Conservation (phyloP, 2,888 invertebrate species). For the Ophion slaviceki region DNA sequence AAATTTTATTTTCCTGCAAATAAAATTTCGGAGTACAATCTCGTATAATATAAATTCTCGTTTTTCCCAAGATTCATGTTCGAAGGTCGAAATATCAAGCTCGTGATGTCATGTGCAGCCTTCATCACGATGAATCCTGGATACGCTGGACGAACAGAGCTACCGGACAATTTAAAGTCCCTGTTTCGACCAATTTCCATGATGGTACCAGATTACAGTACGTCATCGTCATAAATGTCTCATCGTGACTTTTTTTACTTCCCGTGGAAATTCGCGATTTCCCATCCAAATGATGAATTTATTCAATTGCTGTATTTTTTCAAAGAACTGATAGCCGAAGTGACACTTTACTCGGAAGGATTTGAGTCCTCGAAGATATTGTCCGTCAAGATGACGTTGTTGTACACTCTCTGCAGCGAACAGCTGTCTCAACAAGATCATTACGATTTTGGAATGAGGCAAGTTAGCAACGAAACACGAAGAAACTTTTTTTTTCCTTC, state of each 20-base stretch:
- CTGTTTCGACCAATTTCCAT: constrained; percentile 94
- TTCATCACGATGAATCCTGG: constrained; percentile 98
- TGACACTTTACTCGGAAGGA: constrained; percentile 96
- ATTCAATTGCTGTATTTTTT: constrained; percentile 8
- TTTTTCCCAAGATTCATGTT: constrained; percentile 90
- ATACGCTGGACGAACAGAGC: constrained; percentile 94
- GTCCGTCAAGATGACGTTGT: constrained; percentile 96
- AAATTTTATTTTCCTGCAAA: too few species aligned
- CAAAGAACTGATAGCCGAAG: constrained; percentile 93
- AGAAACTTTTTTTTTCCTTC: not conserved
- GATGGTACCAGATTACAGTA: constrained; percentile 97
- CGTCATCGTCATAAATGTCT: constrained; percentile 51
- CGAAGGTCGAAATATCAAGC: constrained; percentile 94
- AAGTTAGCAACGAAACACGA: not conserved
- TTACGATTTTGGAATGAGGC: constrained; percentile 95
- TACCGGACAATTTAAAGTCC: constrained; percentile 95
- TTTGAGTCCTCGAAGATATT: constrained; percentile 94
- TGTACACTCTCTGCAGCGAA: constrained; percentile 96
- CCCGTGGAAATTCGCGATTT: too few species aligned
- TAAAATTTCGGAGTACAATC: too few species aligned
- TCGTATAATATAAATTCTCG: not conserved
- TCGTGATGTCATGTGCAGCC: constrained; percentile 92
- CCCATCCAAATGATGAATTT: not conserved
- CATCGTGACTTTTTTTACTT: not conserved
- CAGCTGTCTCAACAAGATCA: constrained; percentile 96